Evolutionary conservation across 2,888 invertebrate genomes (phyloP).

Genomic region (Drosophila nigricruria): DNA sequence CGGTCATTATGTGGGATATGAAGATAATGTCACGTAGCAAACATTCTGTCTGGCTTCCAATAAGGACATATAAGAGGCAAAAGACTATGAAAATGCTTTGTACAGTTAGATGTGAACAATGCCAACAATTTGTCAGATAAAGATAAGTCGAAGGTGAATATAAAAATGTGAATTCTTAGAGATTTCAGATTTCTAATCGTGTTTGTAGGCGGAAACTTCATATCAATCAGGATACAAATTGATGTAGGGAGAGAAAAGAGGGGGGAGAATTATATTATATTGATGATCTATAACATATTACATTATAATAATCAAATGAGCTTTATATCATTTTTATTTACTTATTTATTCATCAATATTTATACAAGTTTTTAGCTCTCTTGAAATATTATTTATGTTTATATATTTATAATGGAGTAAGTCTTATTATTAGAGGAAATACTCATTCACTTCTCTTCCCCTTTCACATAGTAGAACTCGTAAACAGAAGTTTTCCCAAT

Average conservation of each 20-base stretch:
- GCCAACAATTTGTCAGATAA: conserved; percentile 31
- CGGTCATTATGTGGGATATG: conserved; percentile 38
- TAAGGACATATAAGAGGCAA: not conserved
- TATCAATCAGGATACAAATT: conserved; percentile 24
- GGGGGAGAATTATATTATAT: not conserved
- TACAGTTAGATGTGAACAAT: conserved; percentile 21
- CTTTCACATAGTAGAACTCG: conserved; percentile 23
- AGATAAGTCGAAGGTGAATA: conserved; percentile 12
- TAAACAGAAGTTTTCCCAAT: conserved; percentile 55
- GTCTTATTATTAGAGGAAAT: not conserved
- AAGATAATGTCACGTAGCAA: conserved; percentile 48
- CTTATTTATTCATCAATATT: conserved; percentile 5
- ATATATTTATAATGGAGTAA: not conserved
- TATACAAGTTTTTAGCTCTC: not conserved
- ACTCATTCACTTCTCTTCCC: not conserved
- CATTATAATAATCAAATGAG: not conserved
- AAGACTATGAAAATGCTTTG: not conserved
- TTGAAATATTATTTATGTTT: not conserved
- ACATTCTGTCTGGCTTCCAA: conserved; percentile 14
- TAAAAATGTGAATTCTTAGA: conserved; percentile 11
- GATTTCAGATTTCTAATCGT: not conserved
- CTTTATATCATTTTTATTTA: too few relatives aligned
- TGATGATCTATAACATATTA: not conserved
- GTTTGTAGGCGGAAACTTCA: conserved; percentile 17
- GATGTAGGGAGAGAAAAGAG: not conserved